Evolutionary conservation across 2,888 invertebrate species (phyloP), one percentile per base, ranked within the genome.

Genomic region (Bembecia ichneumoniformis): DNA sequence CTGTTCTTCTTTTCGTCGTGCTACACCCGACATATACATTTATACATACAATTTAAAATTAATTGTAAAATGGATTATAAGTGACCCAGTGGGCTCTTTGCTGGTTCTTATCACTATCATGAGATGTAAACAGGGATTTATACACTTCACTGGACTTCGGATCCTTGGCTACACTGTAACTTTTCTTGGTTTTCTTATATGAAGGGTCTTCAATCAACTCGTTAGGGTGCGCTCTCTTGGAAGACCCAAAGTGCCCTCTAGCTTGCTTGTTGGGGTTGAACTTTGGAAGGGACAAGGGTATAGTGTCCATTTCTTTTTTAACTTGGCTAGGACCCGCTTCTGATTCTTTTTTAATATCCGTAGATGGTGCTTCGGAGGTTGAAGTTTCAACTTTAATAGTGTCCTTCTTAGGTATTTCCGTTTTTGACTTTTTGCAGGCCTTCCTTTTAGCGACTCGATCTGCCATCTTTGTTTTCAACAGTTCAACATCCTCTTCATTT

Each of bases 51-150:
- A 28, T 28, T 28, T 9, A 28, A 2, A 28, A 40, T 86, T 82
- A 94, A 83, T 96, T 96, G 74, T 96, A 96, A 78, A 96, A 96
- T 47, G 99, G 99, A 89, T 99, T 99, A 67, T 96, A 98, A 0
- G 99, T 99, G 50, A 99, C 93, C 99, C 99, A 99, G 74, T 99
- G 98, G 1, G 97, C 97, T 60, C 94, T 91, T 45, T 92, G 90
- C 74, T 98, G 97, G 49, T 94, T 92, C 63, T 94, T 90, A 50
- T 98, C 98, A 49, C 91, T 92, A 66, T 94, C 90, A 70, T 97
- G 97, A 7, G 94, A 91, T 0, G 98, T 99, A 70, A 99, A 99
- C 48, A 99, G 77, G 2, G 98, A 98, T 77, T 99, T 99, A 71
- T 94, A 97, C 0, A 96, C 96, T 77, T 95, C 94, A 52, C 94